Conservation (phyloP, 2,113 vertebrate genomes). For the Phodopus roborovskii region DNA sequence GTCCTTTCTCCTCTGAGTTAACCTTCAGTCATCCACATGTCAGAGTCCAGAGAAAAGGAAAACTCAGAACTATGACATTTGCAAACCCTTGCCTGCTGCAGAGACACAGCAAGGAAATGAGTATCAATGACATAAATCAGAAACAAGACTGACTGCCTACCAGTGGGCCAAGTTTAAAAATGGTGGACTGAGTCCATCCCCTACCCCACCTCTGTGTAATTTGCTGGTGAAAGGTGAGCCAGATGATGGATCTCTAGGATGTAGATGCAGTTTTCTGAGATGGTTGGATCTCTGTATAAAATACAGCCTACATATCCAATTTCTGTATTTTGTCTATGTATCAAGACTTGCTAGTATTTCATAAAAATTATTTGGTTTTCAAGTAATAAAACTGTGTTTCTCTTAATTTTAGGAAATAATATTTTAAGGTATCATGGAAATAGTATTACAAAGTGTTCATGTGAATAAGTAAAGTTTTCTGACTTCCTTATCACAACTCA, state of each 20-base stretch:
- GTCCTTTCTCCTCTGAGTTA: background rate
- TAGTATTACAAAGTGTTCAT: background rate
- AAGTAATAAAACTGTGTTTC: background rate
- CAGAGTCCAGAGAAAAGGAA: background rate
- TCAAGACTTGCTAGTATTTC: background rate
- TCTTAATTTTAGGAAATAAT: background rate
- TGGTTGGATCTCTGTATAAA: background rate
- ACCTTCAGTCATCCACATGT: background rate
- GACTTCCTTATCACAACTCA: background rate
- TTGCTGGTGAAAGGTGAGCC: too few species aligned
- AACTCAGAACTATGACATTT: background rate
- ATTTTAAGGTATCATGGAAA: background rate
- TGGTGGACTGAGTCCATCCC: too few species aligned
- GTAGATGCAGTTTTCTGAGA: too few species aligned
- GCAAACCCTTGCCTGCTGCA: background rate
- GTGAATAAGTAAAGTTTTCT: background rate
- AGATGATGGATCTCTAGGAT: background rate
- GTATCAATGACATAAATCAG: background rate
- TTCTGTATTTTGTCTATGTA: too few species aligned
- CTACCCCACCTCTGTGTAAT: too few species aligned
- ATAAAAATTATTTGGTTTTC: background rate
- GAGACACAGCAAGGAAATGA: background rate
- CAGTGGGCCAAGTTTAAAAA: too few species aligned
- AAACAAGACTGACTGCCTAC: background rate
- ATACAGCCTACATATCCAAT: background rate